These are phyloP conservation scores for Anas platyrhynchos DNA, from an alignment of 2,113 vertebrate species.

Conservation along the genomic window DNA sequence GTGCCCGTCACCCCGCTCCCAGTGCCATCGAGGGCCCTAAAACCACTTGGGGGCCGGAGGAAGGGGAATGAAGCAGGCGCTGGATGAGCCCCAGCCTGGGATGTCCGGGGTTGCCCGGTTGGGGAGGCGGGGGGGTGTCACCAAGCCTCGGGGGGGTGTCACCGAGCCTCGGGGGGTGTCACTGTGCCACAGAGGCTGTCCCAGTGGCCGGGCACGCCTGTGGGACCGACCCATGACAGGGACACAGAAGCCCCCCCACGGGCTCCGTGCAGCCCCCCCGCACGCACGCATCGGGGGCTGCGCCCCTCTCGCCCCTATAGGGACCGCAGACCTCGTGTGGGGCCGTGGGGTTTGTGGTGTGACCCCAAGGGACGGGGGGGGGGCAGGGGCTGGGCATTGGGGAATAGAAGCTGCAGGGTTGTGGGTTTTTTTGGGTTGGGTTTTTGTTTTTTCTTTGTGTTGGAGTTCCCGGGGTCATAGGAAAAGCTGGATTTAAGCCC, in stretches of 20 bases:
- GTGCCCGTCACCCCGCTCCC: neutral
- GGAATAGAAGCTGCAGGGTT: neutral
- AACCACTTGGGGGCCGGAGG: neutral
- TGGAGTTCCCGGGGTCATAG: neutral
- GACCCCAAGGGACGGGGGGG: neutral
- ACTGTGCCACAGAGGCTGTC: slow-evolving; percentile 35
- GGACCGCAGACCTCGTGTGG: neutral
- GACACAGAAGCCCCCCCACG: rapidly evolving
- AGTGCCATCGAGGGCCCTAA: neutral
- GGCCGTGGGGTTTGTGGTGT: neutral
- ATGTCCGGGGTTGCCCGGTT: neutral
- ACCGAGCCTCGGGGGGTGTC: slow-evolving; percentile 49
- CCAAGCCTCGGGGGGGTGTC: slow-evolving; percentile 45
- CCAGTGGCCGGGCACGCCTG: neutral
- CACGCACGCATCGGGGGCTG: rapidly evolving
- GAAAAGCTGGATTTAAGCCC: neutral
- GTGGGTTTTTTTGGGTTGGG: neutral
- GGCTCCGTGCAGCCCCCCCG: rapidly evolving
- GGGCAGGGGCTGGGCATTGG: neutral
- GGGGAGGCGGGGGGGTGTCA: slow-evolving; percentile 51
- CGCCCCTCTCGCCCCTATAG: neutral
- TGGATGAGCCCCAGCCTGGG: rapidly evolving
- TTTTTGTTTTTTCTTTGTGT: rapidly evolving
- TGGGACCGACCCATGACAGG: neutral
- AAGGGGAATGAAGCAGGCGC: neutral